These are phyloP conservation scores for Bubo blakistoni DNA, from an alignment of 2,113 vertebrate species.

Conservation along the genomic window DNA sequence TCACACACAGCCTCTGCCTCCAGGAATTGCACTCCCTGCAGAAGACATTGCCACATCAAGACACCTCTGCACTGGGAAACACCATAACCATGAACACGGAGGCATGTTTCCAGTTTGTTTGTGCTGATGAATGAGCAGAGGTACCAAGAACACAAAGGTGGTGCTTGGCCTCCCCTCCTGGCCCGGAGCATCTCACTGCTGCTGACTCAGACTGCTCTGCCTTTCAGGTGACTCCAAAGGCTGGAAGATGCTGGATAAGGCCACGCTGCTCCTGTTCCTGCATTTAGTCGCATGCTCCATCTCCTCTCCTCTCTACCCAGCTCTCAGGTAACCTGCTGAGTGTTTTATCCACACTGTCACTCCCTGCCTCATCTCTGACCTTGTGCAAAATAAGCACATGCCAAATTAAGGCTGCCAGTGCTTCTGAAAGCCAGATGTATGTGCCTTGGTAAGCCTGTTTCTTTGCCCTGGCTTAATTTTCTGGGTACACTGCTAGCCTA, in stretches of 20 bases:
- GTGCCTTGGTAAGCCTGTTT: not conserved
- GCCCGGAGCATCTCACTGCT: not conserved
- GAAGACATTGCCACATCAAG: not conserved
- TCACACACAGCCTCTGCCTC: not conserved
- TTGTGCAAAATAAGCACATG: not conserved
- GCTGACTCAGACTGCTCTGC: not conserved
- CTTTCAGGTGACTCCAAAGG: slow-evolving; percentile 33
- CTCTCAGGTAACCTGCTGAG: slow-evolving; percentile 80
- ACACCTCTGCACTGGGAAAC: not conserved
- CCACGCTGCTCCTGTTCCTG: slow-evolving; percentile 79
- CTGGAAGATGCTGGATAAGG: slow-evolving; percentile 80
- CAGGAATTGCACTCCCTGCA: rapidly evolving
- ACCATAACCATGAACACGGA: not conserved
- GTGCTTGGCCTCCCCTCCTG: not conserved
- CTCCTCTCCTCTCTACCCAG: slow-evolving; percentile 78
- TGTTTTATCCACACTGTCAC: not conserved
- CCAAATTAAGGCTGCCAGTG: not conserved
- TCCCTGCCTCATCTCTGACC: not conserved
- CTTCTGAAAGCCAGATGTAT: not conserved
- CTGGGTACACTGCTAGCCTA: not conserved
- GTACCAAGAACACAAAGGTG: not conserved
- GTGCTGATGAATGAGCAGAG: not conserved
- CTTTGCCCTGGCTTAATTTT: not conserved
- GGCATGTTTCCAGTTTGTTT: not conserved
- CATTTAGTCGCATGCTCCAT: slow-evolving; percentile 77